Evolutionary conservation across 1,140 invertebrate species (phyloP), one percentile per base, ranked within the genome.

Genomic region (Argopecten irradians): DNA sequence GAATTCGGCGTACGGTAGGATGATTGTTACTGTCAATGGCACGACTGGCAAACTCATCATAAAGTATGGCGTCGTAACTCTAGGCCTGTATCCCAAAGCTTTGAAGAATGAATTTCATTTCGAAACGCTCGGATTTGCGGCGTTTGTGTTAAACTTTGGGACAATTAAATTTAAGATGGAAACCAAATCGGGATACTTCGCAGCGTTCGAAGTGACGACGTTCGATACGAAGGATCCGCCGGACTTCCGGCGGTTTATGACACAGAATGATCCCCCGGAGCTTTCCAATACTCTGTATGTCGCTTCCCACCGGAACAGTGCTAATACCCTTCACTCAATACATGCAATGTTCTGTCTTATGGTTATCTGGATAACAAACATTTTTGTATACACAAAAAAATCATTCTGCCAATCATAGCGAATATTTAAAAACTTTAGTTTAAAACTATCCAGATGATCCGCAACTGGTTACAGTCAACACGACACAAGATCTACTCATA

Each of bases 1-100:
- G 16, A 89, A 90, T 85, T 86, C 84, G 0, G 89, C 87, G 1
- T 92, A 90, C 85, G 90, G 90, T 16, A 33, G 55, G n/a, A 28
- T 89, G 8, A 71, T 85, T 33, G 36, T 92, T 1, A 71, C 82
- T 34, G 32, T 28, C 22, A 82, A 34, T 14, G 33, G 34, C 5
- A 84, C 85, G 1, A 55, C 46, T 22, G 82, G 35, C 84, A 85
- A 88, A 39, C 83, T 90, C 19, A 87, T 84, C 0, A 41, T 87
- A 34, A 71, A 84, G 14, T 90, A 87, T 36, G 89, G 89, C 11
- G 86, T 84, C 28, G 85, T 82, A 34, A 82, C 55, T 32, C 82
- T 88, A 82, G 85, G 84, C 34, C 32, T 90, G 19, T 90, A 88
- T 85, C 85, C 89, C 11, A 90, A 88, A 85, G 46, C 41, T 2